Evolutionary conservation across 37 sponge, comb jelly and placozoan genomes (phyloP), one percentile per base, ranked within the genome.

Genomic region (Crambe crambe): DNA sequence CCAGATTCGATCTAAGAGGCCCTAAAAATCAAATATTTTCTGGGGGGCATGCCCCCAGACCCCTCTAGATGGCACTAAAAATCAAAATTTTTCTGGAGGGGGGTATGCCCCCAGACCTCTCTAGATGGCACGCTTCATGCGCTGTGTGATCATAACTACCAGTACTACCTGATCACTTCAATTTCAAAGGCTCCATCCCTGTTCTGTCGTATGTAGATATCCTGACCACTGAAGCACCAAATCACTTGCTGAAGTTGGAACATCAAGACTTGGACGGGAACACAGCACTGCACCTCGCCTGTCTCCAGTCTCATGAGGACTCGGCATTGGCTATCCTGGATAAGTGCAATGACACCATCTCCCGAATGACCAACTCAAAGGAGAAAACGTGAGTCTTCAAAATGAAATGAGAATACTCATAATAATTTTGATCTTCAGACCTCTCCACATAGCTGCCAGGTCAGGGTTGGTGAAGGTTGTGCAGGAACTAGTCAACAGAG

Each of bases 201-300:
- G n/a, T n/a, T n/a, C n/a, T n/a, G n/a, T n/a, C 38, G 2, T 38
- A 37, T 25, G 71, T 70, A 17, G 18, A 56, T 56, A 56, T 15
- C 18, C 57, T 56, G 57, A 56, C 15, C 18, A 21, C 18, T 56
- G 57, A 18, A 15, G 18, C 57, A 21, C 18, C 18, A 15, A n/a
- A n/a, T n/a, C n/a, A n/a, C n/a, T n/a, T 63, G 23, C 72, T 88
- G 41, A 68, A 83, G 68, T 23, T 89, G n/a, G 68, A 36, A 3
- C 75, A 74, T 30, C 35, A n/a, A 10, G 95, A 94, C 67, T 43
- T 84, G 40, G 25, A 63, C 15, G 51, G 56, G 23, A 94, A 94
- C 70, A 88, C 86, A 2, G 95, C 95, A 22, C 71, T 94, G n/a
- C 95, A 94, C 42, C 74, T 94, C 10, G 86, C 92, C 5, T 94